phyloP scores from a whole-genome alignment of 2,113 vertebrate genomes.

The Misgurnus mizolepis region DNA sequence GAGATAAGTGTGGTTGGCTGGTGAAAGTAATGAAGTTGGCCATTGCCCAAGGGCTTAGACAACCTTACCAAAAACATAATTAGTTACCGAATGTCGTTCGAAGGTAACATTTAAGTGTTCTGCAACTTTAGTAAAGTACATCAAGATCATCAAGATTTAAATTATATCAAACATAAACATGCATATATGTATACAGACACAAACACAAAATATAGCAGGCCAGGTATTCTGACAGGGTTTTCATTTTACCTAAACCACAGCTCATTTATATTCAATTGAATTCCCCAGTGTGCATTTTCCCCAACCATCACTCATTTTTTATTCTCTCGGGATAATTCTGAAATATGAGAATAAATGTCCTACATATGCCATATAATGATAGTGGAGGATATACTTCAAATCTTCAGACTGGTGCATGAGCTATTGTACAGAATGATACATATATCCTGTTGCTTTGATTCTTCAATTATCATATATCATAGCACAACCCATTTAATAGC shows the following conservation, averaged over 20 bases:
- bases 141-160: neutral
- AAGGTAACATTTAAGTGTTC: neutral
- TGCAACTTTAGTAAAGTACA: neutral
- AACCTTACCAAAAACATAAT: constrained; percentile 14
- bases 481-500: neutral
- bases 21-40: constrained; percentile 17
- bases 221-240: too few species aligned
- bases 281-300: too few species aligned
- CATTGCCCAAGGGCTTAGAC: neutral
- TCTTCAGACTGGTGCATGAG: neutral
- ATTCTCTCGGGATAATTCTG: too few species aligned
- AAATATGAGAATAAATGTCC: neutral
- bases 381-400: neutral
- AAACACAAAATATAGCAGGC: neutral
- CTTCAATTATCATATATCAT: neutral
- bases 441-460: neutral
- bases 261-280: too few species aligned
- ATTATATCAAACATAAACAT: too few species aligned
- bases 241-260: too few species aligned
- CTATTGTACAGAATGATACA: neutral
- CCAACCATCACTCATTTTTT: neutral
- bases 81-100: constrained; percentile 4
- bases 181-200: neutral
- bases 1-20: constrained; percentile 17
- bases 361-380: neutral